phyloP scores from a whole-genome alignment of 2,888 invertebrate genomes.

The Nomada flava region DNA sequence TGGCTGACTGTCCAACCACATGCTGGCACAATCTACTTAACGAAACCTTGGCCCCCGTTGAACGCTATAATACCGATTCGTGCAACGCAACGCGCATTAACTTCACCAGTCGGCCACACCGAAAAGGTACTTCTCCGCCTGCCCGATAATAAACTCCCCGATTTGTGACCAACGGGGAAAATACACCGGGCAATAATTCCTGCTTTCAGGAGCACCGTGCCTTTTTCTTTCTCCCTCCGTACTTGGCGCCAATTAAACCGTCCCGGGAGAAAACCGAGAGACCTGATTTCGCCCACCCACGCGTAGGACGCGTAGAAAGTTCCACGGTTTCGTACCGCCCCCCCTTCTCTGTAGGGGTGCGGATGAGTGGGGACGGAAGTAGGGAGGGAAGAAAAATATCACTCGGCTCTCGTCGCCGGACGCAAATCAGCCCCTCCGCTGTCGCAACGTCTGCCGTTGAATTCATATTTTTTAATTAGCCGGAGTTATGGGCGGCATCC shows the following conservation, averaged over 20 bases:
- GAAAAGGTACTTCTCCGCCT: slow-evolving; percentile 28
- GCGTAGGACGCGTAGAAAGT: slow-evolving; percentile 67
- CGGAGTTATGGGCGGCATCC: slow-evolving; percentile 56
- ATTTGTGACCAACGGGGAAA: slow-evolving; percentile 50
- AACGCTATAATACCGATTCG: not conserved
- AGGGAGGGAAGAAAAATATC: slow-evolving; percentile 32
- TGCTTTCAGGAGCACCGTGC: slow-evolving; percentile 25
- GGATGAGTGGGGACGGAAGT: not conserved
- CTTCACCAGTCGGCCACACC: not conserved
- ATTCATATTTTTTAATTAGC: slow-evolving; percentile 73
- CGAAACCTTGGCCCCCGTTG: not conserved
- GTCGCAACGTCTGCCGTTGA: slow-evolving; percentile 48
- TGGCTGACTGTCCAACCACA: too few species aligned
- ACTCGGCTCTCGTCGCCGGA: slow-evolving; percentile 28
- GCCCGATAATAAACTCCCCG: slow-evolving; percentile 43
- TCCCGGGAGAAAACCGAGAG: slow-evolving; percentile 59
- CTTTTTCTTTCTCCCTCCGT: not conserved
- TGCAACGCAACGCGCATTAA: not conserved
- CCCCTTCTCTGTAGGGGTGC: not conserved
- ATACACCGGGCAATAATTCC: slow-evolving; percentile 48
- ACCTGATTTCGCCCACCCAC: slow-evolving; percentile 71
- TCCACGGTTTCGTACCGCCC: slow-evolving; percentile 40
- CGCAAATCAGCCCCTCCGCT: slow-evolving; percentile 60
- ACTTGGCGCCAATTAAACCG: slow-evolving; percentile 55
- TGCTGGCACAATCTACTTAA: not conserved